Evolutionary conservation across 2,113 vertebrate genomes (phyloP).

Genomic region (Anolis sagrei): DNA sequence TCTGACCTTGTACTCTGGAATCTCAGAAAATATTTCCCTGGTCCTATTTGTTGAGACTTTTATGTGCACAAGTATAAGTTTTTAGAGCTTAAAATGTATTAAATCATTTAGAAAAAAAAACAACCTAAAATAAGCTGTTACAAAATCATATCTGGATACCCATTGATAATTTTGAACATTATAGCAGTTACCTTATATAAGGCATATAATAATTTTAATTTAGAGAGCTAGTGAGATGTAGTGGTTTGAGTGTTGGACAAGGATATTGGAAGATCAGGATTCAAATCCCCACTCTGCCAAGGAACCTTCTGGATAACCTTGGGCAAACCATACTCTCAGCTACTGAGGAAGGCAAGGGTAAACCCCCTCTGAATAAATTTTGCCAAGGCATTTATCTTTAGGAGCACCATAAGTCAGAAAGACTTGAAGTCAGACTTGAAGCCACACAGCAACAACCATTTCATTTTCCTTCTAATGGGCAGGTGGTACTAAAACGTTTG

Average conservation of each 20-base stretch:
- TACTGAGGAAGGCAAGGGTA: too few relatives aligned
- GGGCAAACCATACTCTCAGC: too few relatives aligned
- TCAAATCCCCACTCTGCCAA: too few relatives aligned
- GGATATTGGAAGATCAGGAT: too few relatives aligned
- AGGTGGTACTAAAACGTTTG: background rate
- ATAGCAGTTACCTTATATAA: background rate
- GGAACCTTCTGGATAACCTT: too few relatives aligned
- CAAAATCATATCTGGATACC: background rate
- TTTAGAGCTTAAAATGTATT: background rate
- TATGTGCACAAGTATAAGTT: background rate
- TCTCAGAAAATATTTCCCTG: background rate
- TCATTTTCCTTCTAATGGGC: background rate
- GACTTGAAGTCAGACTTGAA: too few relatives aligned
- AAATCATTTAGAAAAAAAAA: background rate
- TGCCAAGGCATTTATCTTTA: too few relatives aligned
- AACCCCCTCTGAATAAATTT: too few relatives aligned
- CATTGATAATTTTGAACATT: background rate
- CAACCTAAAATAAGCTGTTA: background rate
- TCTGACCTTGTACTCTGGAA: slow-evolving; percentile 1
- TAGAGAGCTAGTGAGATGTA: too few relatives aligned
- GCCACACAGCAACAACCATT: too few relatives aligned
- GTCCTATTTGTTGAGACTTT: background rate
- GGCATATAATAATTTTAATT: background rate
- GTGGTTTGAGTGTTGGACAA: too few relatives aligned
- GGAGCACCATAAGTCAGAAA: too few relatives aligned